A percentile compares a stretch with the other conserved stretches of the same genome.
These are phyloP conservation scores for Coreius guichenoti DNA, from an alignment of 2,797 vertebrate species.

Conservation along the genomic window DNA sequence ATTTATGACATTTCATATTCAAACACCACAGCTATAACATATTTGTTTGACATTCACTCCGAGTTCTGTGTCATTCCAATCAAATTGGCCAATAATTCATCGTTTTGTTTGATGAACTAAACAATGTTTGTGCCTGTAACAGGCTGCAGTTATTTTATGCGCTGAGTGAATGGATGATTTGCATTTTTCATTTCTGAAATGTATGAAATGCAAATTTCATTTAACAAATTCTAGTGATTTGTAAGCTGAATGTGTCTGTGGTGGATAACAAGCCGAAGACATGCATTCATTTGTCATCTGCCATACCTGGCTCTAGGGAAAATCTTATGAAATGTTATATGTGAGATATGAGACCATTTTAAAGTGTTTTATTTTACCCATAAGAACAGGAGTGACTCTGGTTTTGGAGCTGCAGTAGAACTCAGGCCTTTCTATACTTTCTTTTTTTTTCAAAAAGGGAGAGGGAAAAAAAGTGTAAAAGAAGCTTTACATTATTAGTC, in stretches of 20 bases:
- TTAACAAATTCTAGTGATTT: not conserved
- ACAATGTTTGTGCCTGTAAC: not conserved
- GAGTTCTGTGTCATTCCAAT: not conserved
- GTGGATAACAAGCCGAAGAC: not conserved
- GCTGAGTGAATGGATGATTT: not conserved
- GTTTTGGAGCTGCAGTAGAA: not conserved
- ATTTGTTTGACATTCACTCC: not conserved
- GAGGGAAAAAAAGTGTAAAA: not conserved
- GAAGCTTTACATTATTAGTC: not conserved
- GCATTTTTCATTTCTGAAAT: not conserved
- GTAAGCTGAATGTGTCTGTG: not conserved
- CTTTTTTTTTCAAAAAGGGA: not conserved
- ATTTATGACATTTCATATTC: not conserved
- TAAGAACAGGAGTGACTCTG: not conserved
- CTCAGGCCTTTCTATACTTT: not conserved
- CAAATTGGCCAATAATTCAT: not conserved
- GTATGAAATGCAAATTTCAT: not conserved
- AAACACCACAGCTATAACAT: not conserved
- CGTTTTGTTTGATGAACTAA: not conserved
- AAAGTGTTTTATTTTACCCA: constrained; percentile 1
- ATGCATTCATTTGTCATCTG: not conserved
- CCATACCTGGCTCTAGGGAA: not conserved
- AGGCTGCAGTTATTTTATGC: not conserved
- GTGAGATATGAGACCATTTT: constrained; percentile 2
- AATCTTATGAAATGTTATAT: not conserved